phyloP scores from a whole-genome alignment of 2,888 invertebrate genomes.

The Hydraecia micacea region DNA sequence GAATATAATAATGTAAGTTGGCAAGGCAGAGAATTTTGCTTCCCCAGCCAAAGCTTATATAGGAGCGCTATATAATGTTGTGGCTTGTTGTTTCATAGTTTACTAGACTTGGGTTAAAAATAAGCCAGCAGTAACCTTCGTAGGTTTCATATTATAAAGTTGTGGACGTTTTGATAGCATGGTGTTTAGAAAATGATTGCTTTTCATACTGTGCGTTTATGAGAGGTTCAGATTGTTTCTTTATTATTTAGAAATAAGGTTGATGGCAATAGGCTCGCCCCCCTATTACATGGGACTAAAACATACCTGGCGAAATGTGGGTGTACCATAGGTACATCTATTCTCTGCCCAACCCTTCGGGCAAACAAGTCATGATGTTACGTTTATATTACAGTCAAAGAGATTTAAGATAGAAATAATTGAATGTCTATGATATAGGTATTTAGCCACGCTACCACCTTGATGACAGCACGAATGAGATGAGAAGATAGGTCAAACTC shows the following conservation, averaged over 20 bases:
- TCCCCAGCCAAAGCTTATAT: slow-evolving; percentile 59
- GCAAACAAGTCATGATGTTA: no score
- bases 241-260: not conserved
- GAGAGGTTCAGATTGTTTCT: not conserved
- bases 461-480: not conserved
- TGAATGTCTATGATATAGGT: no score
- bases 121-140: slow-evolving; percentile 63
- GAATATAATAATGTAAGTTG: slow-evolving; percentile 68
- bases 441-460: not conserved
- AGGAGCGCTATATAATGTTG: slow-evolving; percentile 50
- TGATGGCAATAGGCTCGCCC: no score
- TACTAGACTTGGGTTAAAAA: slow-evolving; percentile 65
- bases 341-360: no score
- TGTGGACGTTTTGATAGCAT: slow-evolving; percentile 3
- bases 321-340: no score
- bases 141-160: slow-evolving; percentile 26
- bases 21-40: slow-evolving; percentile 57
- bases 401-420: no score
- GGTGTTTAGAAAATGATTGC: not conserved
- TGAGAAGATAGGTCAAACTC: not conserved
- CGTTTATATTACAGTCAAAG: no score
- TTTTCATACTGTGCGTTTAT: not conserved
- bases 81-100: slow-evolving; percentile 50
- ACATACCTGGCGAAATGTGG: no score
- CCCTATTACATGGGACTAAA: no score